A percentile compares a stretch with the other conserved stretches of the same genome.
Conservation (phyloP, 2,797 vertebrate species). For the Spondyliosoma cantharus region DNA sequence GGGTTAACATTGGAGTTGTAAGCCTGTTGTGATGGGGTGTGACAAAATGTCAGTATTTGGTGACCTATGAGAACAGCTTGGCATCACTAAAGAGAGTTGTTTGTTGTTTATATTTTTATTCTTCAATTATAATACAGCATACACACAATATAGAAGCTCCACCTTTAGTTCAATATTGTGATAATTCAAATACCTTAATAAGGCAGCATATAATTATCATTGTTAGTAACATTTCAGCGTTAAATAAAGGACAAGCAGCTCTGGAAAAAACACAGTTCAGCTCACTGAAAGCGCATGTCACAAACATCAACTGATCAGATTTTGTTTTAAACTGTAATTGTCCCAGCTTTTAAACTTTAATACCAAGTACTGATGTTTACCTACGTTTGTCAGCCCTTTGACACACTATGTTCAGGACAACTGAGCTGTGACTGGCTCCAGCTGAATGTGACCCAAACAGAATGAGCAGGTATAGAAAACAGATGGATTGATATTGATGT, state of each 20-base stretch:
- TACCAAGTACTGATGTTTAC: neutral
- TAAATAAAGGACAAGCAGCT: neutral
- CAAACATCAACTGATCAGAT: too few relatives aligned
- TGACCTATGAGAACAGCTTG: too few relatives aligned
- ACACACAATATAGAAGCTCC: neutral
- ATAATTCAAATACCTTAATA: neutral
- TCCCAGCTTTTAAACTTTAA: too few relatives aligned
- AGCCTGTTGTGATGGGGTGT: too few relatives aligned
- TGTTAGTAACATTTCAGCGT: neutral
- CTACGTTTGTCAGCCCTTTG: neutral
- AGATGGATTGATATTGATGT: neutral
- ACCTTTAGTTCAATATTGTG: neutral
- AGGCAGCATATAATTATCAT: neutral
- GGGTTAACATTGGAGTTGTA: too few relatives aligned
- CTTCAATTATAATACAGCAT: neutral
- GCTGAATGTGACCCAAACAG: neutral
- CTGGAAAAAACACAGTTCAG: neutral
- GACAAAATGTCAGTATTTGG: too few relatives aligned
- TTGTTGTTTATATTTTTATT: neutral
- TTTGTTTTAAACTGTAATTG: too few relatives aligned
- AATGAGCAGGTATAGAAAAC: neutral
- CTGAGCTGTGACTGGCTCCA: neutral
- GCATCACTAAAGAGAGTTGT: too few relatives aligned
- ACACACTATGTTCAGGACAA: neutral
- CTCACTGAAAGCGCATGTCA: neutral